phyloP scores from a whole-genome alignment of 2,888 invertebrate species.

The Agonum fuliginosum region DNA sequence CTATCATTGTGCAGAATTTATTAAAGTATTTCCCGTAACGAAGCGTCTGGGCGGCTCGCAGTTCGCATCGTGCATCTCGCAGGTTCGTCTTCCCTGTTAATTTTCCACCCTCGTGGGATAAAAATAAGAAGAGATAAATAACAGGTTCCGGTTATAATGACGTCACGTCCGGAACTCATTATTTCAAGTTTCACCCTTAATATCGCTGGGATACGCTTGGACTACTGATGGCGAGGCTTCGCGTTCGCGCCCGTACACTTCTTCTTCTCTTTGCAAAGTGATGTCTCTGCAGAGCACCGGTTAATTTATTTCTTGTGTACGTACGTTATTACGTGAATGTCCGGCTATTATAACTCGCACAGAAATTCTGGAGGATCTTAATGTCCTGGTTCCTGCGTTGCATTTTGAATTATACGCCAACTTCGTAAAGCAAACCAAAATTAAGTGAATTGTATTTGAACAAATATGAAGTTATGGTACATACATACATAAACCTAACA shows the following conservation, averaged over 20 bases:
- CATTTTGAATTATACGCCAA: slow-evolving; percentile 37
- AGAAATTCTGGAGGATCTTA: slow-evolving; percentile 24
- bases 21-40: slow-evolving; percentile 50
- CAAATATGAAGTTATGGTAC: no score
- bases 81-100: slow-evolving; percentile 67
- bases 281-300: slow-evolving; percentile 51
- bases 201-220: slow-evolving; percentile 69
- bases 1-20: slow-evolving; percentile 56
- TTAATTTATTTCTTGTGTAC: slow-evolving; percentile 58
- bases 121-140: slow-evolving; percentile 73
- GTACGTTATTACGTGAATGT: slow-evolving; percentile 54
- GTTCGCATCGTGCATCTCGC: no score
- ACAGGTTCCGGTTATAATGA: slow-evolving; percentile 73
- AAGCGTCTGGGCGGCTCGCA: slow-evolving; percentile 26
- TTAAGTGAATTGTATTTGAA: no score
- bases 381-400: not conserved
- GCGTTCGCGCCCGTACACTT: slow-evolving; percentile 1
- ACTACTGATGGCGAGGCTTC: slow-evolving; percentile 69
- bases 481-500: no score
- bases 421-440: no score
- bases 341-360: slow-evolving; percentile 51
- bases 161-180: slow-evolving; percentile 74
- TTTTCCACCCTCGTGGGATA: slow-evolving; percentile 70
- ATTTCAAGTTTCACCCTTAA: slow-evolving; percentile 73
- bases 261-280: slow-evolving; percentile 46